Base-by-base conservation (phyloP, 2,888 invertebrate genomes). In the Campoplex capitator region DNA sequence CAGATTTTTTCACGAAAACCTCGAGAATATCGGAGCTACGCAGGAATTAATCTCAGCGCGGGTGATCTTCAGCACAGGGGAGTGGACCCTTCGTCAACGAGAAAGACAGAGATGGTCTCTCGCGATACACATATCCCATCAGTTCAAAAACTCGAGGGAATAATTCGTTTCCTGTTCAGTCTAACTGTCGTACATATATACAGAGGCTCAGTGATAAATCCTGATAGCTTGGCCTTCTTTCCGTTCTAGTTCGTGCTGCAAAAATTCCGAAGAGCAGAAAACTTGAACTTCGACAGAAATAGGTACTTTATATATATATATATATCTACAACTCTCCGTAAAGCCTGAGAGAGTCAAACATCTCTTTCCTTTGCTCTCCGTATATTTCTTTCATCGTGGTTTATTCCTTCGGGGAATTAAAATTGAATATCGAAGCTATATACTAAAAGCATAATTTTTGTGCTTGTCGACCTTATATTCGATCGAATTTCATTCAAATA, bases 101-200 rank as follows among this genome's bases (percentile, higher is more conserved):
- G n/a, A 58, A 80, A 83, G 71, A 79, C 65, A 79, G 68, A 13
- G 42, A 48, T 76, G 86, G 76, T n/a, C 82, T 71, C 68, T 65
- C 23, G 32, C 48, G 62, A 76, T 62, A 51, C 48, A 88, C 70
- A 78, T 85, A 74, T 90, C 80, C 88, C 88, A 90, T 89, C 89
- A 90, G 89, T 81, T 88, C 78, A 85, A 88, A 88, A 83, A 87
- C 88, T 90, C 91, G 79, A 84, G 91, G 91, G 92, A 92, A 91
- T 92, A 91, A 93, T 93, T 92, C 92, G 92, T 93, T 92, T 92
- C 88, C 90, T 89, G 86, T 87, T 87, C 84, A 90, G 90, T 90
- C 89, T 28, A 32, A 77, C 67, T 85, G 88, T 81, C 45, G 62
- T 11, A 56, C 71, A 28, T 70, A 48, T 70, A 62, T 38, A 58